Evolutionary conservation across 2,113 vertebrate genomes (phyloP), one percentile per base, ranked within the genome.

Genomic region (Circaetus gallicus): DNA sequence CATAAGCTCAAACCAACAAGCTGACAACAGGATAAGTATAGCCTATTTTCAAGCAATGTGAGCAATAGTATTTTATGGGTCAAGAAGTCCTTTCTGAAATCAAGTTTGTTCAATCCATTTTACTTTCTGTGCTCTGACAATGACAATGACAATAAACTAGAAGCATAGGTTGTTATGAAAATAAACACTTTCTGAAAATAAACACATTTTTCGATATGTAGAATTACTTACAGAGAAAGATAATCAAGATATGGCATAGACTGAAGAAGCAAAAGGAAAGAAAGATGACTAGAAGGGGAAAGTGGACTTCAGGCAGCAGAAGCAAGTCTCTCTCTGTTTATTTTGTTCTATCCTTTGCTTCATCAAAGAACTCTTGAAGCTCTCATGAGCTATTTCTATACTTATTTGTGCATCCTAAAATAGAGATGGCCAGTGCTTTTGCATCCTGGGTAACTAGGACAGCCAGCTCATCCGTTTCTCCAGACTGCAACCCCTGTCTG

Each of bases 1-100:
- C 74, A 95, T 94, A 71, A 92, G 82, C 77, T 96, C 89, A 96
- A 96, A 93, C 66, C 49, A 95, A 71, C 56, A 79, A 94, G 63
- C 50, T 61, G 79, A 88, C 78, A 93, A 89, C 84, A 66, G 72
- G 45, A 81, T 94, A 95, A 95, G 74, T 89, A 82, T 38, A 90
- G 71, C 5, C 65, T 91, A 67, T 76, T 73, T 38, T 92, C 79
- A 94, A 93, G 78, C 47, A 93, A 93, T 52, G 26, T 52, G 52
- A 97, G 58, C 78, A 93, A 82, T 7, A 55, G 6, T 31, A 36
- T 38, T 61, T 62, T 14, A 26, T 20, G 6, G 8, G 18, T 58
- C n/a, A 83, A 21, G 18, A 86, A 52, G 26, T 40, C 20, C 26
- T 62, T 71, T 58, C 59, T 73, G 42, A 76, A 89, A 76, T 36